phyloP scores from a whole-genome alignment of 2,113 vertebrate species.

The Pelvicachromis taeniatus region DNA sequence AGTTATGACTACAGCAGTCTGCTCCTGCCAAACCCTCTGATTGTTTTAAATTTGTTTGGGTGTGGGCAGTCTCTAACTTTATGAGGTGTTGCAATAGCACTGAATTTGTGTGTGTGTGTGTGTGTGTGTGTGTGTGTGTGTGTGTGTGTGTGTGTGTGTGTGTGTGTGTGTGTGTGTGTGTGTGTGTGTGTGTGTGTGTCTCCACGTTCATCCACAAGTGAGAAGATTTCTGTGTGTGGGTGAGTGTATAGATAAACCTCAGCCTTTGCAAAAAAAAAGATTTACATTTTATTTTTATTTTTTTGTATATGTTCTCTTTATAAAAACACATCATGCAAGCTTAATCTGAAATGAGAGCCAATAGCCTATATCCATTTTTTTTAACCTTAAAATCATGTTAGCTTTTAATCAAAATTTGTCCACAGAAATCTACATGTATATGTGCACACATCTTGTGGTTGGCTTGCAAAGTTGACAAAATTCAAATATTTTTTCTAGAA shows the following conservation, averaged over 20 bases:
- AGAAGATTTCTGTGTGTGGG: neutral
- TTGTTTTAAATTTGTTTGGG: conserved; percentile 70
- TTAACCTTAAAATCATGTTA: neutral
- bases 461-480: neutral
- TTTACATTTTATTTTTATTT: neutral
- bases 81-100: conserved; percentile 64
- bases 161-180: neutral
- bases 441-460: neutral
- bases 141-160: neutral
- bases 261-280: neutral
- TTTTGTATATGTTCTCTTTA: neutral
- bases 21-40: conserved; percentile 49
- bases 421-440: neutral
- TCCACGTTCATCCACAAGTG: neutral
- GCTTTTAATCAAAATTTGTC: neutral
- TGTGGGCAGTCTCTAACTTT: conserved; percentile 57
- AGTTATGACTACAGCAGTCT: conserved; percentile 60
- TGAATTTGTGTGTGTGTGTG: neutral
- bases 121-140: neutral
- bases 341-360: neutral
- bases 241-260: neutral
- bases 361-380: neutral
- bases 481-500: neutral
- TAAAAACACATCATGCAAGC: neutral
- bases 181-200: neutral